These are phyloP conservation scores for Allygus modestus DNA, from an alignment of 2,888 invertebrate species.

Conservation along the genomic window DNA sequence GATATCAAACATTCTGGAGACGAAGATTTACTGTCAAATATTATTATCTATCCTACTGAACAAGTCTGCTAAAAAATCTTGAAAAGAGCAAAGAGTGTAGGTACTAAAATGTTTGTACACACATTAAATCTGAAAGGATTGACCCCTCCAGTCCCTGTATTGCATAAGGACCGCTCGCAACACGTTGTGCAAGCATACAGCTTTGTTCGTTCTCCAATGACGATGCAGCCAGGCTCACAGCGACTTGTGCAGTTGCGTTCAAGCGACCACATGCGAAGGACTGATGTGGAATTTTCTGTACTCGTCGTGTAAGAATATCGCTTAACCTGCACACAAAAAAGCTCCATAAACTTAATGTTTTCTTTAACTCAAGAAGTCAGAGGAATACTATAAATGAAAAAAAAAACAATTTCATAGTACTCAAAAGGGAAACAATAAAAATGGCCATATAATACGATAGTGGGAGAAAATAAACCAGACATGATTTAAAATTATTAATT, in stretches of 20 bases:
- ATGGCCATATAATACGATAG: too few species aligned
- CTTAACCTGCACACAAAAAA: slow-evolving; percentile 80
- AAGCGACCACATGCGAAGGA: slow-evolving; percentile 88
- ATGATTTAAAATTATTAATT: too few species aligned
- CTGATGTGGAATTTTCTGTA: slow-evolving; percentile 87
- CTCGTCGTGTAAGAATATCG: slow-evolving; percentile 90
- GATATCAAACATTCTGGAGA: too few species aligned
- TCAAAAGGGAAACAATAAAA: too few species aligned
- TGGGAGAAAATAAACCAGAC: too few species aligned
- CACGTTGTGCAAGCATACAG: slow-evolving; percentile 92
- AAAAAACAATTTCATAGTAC: too few species aligned
- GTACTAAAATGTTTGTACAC: not conserved
- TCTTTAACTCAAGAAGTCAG: too few species aligned
- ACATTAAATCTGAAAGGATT: not conserved
- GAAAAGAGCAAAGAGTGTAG: not conserved
- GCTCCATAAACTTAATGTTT: not conserved
- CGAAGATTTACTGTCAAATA: too few species aligned
- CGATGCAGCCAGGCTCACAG: slow-evolving; percentile 92
- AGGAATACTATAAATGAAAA: not conserved
- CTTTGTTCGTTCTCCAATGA: slow-evolving; percentile 93
- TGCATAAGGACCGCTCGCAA: slow-evolving; percentile 88
- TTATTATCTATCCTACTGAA: not conserved
- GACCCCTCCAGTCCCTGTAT: slow-evolving; percentile 81
- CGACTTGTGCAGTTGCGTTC: slow-evolving; percentile 89
- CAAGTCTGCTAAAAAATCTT: not conserved